phyloP scores from a whole-genome alignment of 2,888 invertebrate genomes.

The Monoplex corrugatus region DNA sequence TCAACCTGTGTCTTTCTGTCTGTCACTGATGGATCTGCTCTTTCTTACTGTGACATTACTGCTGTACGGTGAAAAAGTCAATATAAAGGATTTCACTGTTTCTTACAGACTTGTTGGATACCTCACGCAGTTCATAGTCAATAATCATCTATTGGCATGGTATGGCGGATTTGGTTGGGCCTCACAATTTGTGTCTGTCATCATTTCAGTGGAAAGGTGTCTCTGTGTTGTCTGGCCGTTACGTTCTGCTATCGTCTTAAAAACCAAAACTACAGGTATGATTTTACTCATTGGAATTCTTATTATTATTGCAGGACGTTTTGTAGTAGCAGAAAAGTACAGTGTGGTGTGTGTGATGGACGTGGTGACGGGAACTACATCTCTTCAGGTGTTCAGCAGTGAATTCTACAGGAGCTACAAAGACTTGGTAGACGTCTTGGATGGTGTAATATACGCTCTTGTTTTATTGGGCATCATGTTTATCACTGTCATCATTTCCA shows the following conservation, averaged over 20 bases:
- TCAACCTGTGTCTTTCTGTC: too few relatives aligned
- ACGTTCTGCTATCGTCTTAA: background rate
- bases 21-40: background rate
- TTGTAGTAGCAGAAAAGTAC: background rate
- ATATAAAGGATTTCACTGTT: background rate
- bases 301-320: background rate
- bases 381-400: background rate
- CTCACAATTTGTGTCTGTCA: background rate
- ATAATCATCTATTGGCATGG: background rate
- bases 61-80: background rate
- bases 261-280: background rate
- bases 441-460: background rate
- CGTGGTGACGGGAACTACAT: background rate
- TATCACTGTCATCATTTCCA: constrained; percentile 9
- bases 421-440: background rate
- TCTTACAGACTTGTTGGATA: background rate
- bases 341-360: background rate
- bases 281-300: constrained; percentile 5
- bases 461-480: background rate
- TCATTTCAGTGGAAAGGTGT: constrained; percentile 35
- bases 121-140: background rate
- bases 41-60: background rate
- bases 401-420: background rate
- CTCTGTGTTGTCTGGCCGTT: constrained; percentile 36
- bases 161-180: background rate